phyloP scores from a whole-genome alignment of 2,113 vertebrate genomes.

The Pyrgilauda ruficollis region DNA sequence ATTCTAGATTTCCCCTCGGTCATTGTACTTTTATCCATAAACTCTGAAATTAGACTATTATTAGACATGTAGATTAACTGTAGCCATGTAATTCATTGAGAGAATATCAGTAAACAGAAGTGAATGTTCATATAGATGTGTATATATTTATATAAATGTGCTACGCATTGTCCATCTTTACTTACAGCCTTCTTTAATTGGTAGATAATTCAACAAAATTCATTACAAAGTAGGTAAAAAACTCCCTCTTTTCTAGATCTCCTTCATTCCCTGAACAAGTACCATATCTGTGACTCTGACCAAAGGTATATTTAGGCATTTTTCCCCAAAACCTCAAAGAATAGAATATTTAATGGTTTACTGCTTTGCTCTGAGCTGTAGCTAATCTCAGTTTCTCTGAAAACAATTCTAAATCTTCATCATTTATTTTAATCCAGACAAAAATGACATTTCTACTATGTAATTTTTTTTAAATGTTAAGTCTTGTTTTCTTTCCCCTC shows the following conservation, averaged over 20 bases:
- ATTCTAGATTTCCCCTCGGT: not conserved
- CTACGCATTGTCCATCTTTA: fast-evolving
- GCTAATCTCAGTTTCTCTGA: not conserved
- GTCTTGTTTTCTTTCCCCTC: not conserved
- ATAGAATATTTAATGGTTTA: not conserved
- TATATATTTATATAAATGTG: not conserved
- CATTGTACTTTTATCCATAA: not conserved
- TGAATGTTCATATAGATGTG: not conserved
- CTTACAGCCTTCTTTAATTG: not conserved
- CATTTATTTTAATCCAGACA: not conserved
- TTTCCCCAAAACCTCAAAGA: not conserved
- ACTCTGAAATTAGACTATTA: not conserved
- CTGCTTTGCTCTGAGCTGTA: not conserved
- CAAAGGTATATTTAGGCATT: not conserved
- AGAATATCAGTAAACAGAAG: not conserved
- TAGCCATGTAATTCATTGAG: not conserved
- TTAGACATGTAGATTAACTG: not conserved
- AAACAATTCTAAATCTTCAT: not conserved
- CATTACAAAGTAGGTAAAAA: not conserved
- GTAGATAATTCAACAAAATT: not conserved
- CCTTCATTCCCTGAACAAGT: not conserved
- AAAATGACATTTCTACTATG: not conserved
- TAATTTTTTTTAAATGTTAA: not conserved
- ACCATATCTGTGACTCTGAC: not conserved
- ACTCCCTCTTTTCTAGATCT: not conserved